A percentile compares a stretch with the other conserved stretches of the same genome.
Conservation (phyloP, 2,113 vertebrate genomes). For the Nannobrachium achirus region DNA sequence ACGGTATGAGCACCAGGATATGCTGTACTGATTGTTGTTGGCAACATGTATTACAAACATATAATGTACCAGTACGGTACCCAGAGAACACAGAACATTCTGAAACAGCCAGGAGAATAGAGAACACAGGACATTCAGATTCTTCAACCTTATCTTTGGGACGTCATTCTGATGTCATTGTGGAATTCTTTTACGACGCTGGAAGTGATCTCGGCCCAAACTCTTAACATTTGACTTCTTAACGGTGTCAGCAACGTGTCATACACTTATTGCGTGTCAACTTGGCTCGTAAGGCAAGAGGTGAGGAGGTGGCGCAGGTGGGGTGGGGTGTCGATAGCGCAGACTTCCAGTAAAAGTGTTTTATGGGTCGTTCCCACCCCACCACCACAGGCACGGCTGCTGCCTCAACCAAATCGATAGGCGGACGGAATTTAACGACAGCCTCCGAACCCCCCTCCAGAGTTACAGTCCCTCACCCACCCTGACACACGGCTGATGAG, state of each 20-base stretch:
- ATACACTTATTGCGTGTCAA: constrained; percentile 36
- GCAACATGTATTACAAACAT: background rate
- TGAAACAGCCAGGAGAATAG: constrained; percentile 18
- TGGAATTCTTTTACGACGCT: constrained; percentile 11
- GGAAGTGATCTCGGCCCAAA: constrained; percentile 8
- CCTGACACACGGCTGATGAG: constrained; percentile 66
- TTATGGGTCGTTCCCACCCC: constrained; percentile 51
- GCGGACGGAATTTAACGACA: constrained; percentile 57
- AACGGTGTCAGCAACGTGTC: constrained; percentile 56
- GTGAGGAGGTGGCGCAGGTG: constrained; percentile 19
- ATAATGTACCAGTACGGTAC: background rate
- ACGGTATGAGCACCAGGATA: too few relatives aligned
- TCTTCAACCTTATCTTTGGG: constrained; percentile 28
- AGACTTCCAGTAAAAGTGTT: constrained; percentile 69
- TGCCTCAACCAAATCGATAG: constrained; percentile 64
- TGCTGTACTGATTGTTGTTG: background rate
- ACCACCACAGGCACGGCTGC: constrained; percentile 14
- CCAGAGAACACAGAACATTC: constrained; percentile 27
- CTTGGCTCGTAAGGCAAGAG: constrained; percentile 29
- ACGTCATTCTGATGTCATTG: too few relatives aligned
- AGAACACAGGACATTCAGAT: constrained; percentile 25
- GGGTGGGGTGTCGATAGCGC: constrained; percentile 20
- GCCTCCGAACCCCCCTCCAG: background rate
- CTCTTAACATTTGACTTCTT: constrained; percentile 14
- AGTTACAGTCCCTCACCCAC: constrained; percentile 55